Evolutionary conservation across 1,140 invertebrate species (phyloP).

Genomic region (Pentalonia nigronervosa): DNA sequence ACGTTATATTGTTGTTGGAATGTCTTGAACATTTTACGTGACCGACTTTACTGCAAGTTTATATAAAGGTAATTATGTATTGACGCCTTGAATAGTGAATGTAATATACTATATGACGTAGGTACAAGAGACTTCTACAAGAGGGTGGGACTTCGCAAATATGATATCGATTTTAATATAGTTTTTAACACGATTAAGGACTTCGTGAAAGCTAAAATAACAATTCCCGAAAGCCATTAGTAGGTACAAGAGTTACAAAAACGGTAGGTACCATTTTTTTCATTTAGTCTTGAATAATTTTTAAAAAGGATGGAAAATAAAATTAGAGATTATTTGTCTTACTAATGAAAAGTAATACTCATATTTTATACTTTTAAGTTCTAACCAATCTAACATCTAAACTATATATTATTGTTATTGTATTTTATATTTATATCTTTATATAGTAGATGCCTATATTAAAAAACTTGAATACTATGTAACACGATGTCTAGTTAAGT

Average conservation of each 20-base stretch:
- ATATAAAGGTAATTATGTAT: too few species aligned
- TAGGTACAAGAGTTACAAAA: neutral
- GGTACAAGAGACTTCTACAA: neutral
- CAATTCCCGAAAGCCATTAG: neutral
- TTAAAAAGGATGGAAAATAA: too few species aligned
- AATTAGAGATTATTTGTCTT: too few species aligned
- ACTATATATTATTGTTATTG: too few species aligned
- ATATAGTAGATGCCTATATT: too few species aligned
- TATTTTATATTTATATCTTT: too few species aligned
- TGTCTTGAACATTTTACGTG: neutral
- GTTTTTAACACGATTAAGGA: neutral
- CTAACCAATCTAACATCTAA: too few species aligned
- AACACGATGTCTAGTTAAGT: too few species aligned
- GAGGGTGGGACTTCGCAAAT: neutral
- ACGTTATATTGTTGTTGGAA: neutral
- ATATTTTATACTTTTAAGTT: too few species aligned
- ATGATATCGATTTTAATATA: neutral
- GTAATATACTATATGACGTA: too few species aligned
- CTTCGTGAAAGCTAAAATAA: neutral
- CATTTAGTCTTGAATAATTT: neutral
- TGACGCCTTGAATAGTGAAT: neutral
- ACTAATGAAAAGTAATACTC: too few species aligned
- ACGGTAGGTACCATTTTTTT: neutral
- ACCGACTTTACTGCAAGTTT: neutral
- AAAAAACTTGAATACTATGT: too few species aligned